Evolutionary conservation across 2,113 vertebrate genomes (phyloP).

Genomic region (Corythaeola cristata): DNA sequence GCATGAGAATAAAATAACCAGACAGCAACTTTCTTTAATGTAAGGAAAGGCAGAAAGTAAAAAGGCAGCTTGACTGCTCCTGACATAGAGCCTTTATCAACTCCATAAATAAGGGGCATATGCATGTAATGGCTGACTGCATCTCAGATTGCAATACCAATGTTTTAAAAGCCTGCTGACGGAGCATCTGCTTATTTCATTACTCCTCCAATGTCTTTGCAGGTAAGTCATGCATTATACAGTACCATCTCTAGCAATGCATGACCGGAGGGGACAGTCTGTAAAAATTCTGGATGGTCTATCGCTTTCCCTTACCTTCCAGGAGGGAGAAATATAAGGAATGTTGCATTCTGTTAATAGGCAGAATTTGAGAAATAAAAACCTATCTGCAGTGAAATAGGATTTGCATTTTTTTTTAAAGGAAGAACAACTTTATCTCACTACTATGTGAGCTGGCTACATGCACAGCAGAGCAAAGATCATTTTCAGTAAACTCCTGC

Average conservation of each 20-base stretch:
- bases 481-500: neutral
- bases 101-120: constrained; percentile 53
- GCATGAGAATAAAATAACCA: neutral
- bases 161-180: constrained; percentile 62
- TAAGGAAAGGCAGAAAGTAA: neutral
- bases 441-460: neutral
- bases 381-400: neutral
- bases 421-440: neutral
- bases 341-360: neutral
- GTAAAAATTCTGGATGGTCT: neutral
- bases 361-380: neutral
- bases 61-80: neutral
- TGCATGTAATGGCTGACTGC: constrained; percentile 28
- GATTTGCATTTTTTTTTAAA: neutral
- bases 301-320: neutral
- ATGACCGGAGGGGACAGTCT: neutral
- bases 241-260: neutral
- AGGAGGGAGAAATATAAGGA: neutral
- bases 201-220: constrained; percentile 26
- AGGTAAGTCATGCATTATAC: constrained; percentile 40
- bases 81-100: constrained; percentile 18
- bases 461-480: neutral
- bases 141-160: constrained; percentile 55
- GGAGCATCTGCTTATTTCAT: constrained; percentile 60
- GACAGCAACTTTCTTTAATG: neutral